These are phyloP conservation scores for Bombus superbus DNA, from an alignment of 1,140 invertebrate species.

Conservation along the genomic window DNA sequence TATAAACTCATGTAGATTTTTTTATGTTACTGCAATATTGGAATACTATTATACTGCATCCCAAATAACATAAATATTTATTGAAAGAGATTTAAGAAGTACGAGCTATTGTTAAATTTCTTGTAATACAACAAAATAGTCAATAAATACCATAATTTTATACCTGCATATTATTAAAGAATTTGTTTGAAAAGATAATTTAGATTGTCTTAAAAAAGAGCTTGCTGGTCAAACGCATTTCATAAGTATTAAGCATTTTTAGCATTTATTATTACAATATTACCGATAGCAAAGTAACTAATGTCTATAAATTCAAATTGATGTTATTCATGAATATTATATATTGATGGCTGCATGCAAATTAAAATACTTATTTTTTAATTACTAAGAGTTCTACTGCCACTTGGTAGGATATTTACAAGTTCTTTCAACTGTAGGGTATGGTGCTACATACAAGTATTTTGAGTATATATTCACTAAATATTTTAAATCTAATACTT, in stretches of 20 bases:
- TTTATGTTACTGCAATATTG: slow-evolving; percentile 5
- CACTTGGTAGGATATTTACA: slow-evolving; percentile 49
- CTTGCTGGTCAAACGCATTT: slow-evolving; percentile 45
- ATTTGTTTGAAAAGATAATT: slow-evolving; percentile 28
- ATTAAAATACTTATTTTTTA: slow-evolving; percentile 11
- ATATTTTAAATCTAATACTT: background rate
- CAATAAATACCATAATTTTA: slow-evolving; percentile 51
- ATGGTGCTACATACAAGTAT: background rate
- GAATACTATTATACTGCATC: slow-evolving; percentile 20
- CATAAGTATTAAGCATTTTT: background rate
- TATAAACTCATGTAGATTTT: slow-evolving; percentile 1
- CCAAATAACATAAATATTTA: slow-evolving; percentile 21
- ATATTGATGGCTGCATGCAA: background rate
- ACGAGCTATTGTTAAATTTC: slow-evolving; percentile 41
- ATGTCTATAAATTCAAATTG: background rate
- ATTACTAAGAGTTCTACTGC: slow-evolving; percentile 34
- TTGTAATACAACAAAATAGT: slow-evolving; percentile 45
- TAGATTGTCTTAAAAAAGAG: slow-evolving; percentile 13
- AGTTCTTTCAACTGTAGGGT: background rate
- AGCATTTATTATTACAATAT: background rate
- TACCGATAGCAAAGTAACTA: background rate
- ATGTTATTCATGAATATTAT: slow-evolving; percentile 12
- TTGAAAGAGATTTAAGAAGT: slow-evolving; percentile 3
- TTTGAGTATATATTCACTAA: background rate
- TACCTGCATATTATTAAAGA: slow-evolving; percentile 32